Base-by-base conservation (phyloP, 1,140 invertebrate species). In the Carcinoscorpius rotundicauda region DNA sequence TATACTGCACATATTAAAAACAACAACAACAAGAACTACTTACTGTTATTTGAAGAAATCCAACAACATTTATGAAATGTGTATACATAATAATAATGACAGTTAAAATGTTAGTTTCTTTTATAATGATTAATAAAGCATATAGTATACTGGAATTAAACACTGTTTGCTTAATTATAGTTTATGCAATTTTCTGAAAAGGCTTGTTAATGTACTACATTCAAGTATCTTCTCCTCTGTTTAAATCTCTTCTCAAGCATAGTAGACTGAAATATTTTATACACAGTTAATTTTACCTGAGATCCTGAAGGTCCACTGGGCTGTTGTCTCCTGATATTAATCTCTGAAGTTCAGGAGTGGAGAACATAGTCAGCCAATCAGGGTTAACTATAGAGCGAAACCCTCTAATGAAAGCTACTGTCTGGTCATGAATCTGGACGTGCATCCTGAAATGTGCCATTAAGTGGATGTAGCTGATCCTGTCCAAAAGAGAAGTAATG, bases 371-470 rank as follows among this genome's bases (percentile, higher is more conserved):
- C 6, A 99, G 78, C 95, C 96, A 99, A 68, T 98, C 93, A 0
- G 86, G 85, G 77, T 93, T 94, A 55, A 99, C 89, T 62, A 99
- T 90, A 5, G 91, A 90, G 67, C 93, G 84, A 76, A 99, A 99
- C 4, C 97, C 97, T 72, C 87, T 86, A 52, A 97, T 93, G 74
- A 99, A 99, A 5, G 95, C 91, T 57, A 88, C 83, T 1, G 93
- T 95, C 80, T 99, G 97, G 63, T 98, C 91, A 72, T 90, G 89
- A 66, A 97, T 97, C 82, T 98, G 96, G 5, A 87, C 87, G 74
- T 97, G 91, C 88, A 99, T 97, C 68, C 94, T 86, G 76, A 97
- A 98, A 76, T 96, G 93, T 4, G 97, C 97, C 93, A 99, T 97
- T 70, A 93, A 80, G 78, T 99, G 97, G 59, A 99, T 95, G 76